Base-by-base conservation (phyloP, 2,888 invertebrate genomes). In the Harpalus rubripes region DNA sequence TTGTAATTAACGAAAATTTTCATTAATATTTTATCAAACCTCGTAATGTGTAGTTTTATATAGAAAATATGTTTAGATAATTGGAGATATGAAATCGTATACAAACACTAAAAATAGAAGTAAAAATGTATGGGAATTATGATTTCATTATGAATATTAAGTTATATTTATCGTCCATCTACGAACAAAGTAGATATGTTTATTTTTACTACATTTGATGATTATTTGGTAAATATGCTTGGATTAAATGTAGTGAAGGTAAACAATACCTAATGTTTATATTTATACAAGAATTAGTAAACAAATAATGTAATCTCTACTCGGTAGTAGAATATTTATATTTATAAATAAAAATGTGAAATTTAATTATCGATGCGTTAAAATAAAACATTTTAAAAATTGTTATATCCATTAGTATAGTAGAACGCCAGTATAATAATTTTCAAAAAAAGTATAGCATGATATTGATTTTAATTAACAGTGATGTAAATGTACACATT, bases 401-500 rank as follows among this genome's bases (percentile, higher is more conserved):
- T 18, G 26, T 18, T 22, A 39, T 15, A 26, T 68, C 68, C 39
- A 68, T 68, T 39, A 32, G 39, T n/a, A 39, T 39, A 32, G 39
- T n/a, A 39, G 32, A 32, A 15, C 16, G 59, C 1, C 5, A 63
- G 68, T 68, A 26, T 12, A 10, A 32, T 63, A 0, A 10, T 10
- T 63, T 63, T 63, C 10, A 63, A 59, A 59, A 59, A 63, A 8
- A 12, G n/a, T n/a, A n/a, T n/a, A n/a, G 18, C 26, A 63, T 4
- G 32, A 39, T 65, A 32, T 39, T 39, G 39, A 4, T 65, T 65
- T 65, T 65, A 65, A 65, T 65, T 65, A 65, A 32, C 65, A 65
- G 22, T 65, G n/a, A 8, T 10, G 39, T 63, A 63, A 63, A 63
- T 26, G 61, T 61, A 15, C 32, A 0, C 26, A 39, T 68, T 68